These are phyloP conservation scores for Acrobasis consociella DNA, from an alignment of 2,888 invertebrate species.

Conservation along the genomic window DNA sequence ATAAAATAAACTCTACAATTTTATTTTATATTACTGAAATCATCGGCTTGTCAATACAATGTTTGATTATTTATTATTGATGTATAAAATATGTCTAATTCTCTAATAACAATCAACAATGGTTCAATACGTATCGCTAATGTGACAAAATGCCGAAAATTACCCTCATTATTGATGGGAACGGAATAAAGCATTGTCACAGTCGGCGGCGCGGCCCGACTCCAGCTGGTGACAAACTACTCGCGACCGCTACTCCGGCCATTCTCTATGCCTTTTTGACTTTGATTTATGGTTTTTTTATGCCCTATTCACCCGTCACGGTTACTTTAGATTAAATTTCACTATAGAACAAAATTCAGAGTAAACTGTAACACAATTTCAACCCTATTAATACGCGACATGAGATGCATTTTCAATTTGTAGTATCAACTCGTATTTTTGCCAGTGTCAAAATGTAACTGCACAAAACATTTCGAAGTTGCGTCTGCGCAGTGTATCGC, in stretches of 20 bases:
- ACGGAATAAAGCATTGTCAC: constrained; percentile 62
- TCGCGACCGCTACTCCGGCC: constrained; percentile 68
- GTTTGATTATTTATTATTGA: constrained; percentile 11
- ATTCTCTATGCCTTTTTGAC: constrained; percentile 83
- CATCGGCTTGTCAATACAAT: not conserved
- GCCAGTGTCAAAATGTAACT: constrained; percentile 42
- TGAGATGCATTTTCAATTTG: constrained; percentile 40
- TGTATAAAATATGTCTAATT: constrained; percentile 44
- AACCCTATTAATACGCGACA: constrained; percentile 26
- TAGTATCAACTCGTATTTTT: not conserved
- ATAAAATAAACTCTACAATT: not conserved
- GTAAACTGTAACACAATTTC: constrained; percentile 31
- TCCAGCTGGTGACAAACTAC: constrained; percentile 75
- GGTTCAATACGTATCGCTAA: constrained; percentile 71
- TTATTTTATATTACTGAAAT: not conserved
- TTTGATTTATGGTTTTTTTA: constrained; percentile 83
- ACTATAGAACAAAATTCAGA: constrained; percentile 39
- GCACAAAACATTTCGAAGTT: constrained; percentile 61
- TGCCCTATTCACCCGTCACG: constrained; percentile 80
- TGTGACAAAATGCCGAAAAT: constrained; percentile 80
- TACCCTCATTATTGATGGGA: constrained; percentile 81
- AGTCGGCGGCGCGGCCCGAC: constrained; percentile 43
- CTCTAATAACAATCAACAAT: constrained; percentile 64
- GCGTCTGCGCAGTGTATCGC: constrained; percentile 75
- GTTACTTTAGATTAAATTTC: constrained; percentile 69